phyloP scores from a whole-genome alignment of 2,888 invertebrate genomes.

The Eumerus sabulonum region DNA sequence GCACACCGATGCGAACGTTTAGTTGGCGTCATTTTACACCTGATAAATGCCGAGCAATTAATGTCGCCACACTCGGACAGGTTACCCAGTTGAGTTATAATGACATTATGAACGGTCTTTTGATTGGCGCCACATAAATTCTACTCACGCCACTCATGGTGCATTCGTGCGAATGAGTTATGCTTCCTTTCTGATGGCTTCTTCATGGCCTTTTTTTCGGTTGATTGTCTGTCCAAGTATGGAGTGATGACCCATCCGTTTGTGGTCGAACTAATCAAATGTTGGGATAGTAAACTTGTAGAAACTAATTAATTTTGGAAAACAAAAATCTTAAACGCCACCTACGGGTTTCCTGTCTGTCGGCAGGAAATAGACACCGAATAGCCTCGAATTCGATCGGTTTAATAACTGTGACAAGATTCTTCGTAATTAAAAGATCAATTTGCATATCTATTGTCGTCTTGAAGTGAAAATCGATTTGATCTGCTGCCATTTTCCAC shows the following conservation, averaged over 20 bases:
- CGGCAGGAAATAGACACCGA: conserved; percentile 34
- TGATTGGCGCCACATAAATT: conserved; percentile 61
- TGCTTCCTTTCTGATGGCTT: conserved; percentile 20
- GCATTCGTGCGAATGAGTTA: conserved; percentile 13
- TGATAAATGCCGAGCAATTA: conserved; percentile 61
- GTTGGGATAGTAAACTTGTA: conserved; percentile 26
- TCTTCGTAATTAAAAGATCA: conserved; percentile 30
- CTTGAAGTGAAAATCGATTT: conserved; percentile 33
- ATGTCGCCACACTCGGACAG: conserved; percentile 49
- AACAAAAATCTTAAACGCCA: conserved; percentile 1
- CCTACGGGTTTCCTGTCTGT: conserved; percentile 7
- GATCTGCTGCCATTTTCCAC: not conserved
- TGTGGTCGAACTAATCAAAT: conserved; percentile 18
- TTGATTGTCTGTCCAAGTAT: conserved; percentile 29
- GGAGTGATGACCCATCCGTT: conserved; percentile 11
- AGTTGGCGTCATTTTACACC: conserved; percentile 50
- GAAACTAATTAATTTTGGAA: conserved; percentile 19
- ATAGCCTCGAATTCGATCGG: not conserved
- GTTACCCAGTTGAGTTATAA: conserved; percentile 32
- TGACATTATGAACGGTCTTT: conserved; percentile 50
- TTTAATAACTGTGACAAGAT: conserved; percentile 19
- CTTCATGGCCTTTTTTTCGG: not conserved
- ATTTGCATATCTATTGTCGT: conserved; percentile 60
- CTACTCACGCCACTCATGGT: conserved; percentile 12
- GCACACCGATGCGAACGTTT: too few relatives aligned